Evolutionary conservation across 2,888 invertebrate genomes (phyloP).

Genomic region (Sarcophaga caerulescens): DNA sequence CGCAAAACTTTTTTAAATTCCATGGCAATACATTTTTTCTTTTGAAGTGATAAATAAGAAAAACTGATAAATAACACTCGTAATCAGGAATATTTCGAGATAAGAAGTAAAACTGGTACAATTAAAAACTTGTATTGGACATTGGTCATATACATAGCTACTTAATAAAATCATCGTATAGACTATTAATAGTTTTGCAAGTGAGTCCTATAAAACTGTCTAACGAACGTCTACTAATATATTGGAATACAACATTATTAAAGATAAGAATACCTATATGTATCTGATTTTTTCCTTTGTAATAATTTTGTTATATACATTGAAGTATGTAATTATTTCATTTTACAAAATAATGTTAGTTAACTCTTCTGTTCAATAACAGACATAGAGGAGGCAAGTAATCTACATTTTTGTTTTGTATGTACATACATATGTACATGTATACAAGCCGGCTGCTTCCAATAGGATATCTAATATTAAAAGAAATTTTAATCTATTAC

Average conservation of each 20-base stretch:
- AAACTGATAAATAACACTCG: background rate
- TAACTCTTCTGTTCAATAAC: background rate
- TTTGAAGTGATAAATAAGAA: background rate
- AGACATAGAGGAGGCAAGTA: background rate
- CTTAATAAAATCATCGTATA: background rate
- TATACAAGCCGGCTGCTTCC: slow-evolving; percentile 3
- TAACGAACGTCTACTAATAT: background rate
- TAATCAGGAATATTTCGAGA: background rate
- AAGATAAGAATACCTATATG: slow-evolving; percentile 7
- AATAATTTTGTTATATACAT: background rate
- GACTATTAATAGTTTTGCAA: background rate
- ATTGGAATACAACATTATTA: background rate
- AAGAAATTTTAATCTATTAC: background rate
- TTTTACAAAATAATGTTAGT: too few relatives aligned
- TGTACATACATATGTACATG: background rate
- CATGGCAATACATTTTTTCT: too few relatives aligned
- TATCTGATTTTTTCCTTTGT: background rate
- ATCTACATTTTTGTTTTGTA: background rate
- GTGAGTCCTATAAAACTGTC: background rate
- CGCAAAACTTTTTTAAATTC: too few relatives aligned
- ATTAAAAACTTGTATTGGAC: background rate
- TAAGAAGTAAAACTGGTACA: slow-evolving; percentile 14
- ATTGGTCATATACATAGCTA: background rate
- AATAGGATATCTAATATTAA: background rate
- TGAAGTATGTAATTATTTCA: too few relatives aligned